Base-by-base conservation (phyloP, 2,888 invertebrate genomes). In the Mellilla xanthometata region DNA sequence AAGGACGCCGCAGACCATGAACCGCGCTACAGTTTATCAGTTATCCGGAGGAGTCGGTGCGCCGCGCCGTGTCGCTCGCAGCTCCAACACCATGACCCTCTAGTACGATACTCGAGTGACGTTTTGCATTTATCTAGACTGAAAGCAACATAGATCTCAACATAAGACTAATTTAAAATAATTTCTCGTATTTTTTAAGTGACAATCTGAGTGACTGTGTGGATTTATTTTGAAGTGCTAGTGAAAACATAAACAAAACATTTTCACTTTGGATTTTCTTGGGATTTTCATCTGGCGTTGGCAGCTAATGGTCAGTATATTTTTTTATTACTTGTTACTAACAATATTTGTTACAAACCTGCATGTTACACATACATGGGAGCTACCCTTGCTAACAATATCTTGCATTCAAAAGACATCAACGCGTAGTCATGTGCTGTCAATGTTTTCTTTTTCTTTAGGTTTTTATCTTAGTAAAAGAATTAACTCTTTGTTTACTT, bases 61-160 rank as follows among this genome's bases (percentile, higher is more conserved):
- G 81, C 76, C 75, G 75, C 76, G 77, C 80, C 76, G 80, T 70
- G 76, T 77, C 75, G 70, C 65, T 61, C 66, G 58, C 56, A 75
- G 73, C 77, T 72, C 73, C 62, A 73, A 58, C 60, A 75, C 57
- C 62, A 80, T 81, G 82, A 72, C 72, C 71, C 76, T 76, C 63
- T 82, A 77, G 70, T 72, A 67, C 66, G 65, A 75, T 71, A 75
- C 68, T 58, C 64, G 60, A 51, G 71, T 77, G 72, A 75, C 68
- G 59, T 67, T 77, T 76, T 79, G 77, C 80, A 81, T 80, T 80
- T 79, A 78, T 68, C 66, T 78, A 82, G 88, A 89, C 88, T 89
- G 89, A 87, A 81, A 74, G 87, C 72, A 88, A 88, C 88, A 61
- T 77, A 83, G 89, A 89, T 89, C 89, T 89, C 88, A 89, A 80